A percentile compares a stretch with the other conserved stretches of the same genome.
Evolutionary conservation across 1,140 invertebrate species (phyloP).

Genomic region (Antheraea mylitta): DNA sequence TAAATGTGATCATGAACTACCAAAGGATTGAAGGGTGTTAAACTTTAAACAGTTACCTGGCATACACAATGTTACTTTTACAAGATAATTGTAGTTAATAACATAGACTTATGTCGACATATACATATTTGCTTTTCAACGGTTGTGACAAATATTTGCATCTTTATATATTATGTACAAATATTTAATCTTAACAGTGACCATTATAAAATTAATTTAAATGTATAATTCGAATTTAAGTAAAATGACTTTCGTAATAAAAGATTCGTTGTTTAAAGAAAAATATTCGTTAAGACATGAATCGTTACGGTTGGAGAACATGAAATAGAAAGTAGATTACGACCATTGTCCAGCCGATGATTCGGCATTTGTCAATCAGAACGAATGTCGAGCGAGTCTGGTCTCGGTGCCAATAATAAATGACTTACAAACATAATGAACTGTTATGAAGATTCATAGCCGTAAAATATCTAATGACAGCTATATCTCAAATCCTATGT

Average conservation of each 20-base stretch:
- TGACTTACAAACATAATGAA: slow-evolving; percentile 29
- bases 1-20: no score
- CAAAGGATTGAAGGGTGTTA: no score
- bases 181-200: no score
- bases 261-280: slow-evolving; percentile 5
- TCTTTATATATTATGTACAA: no score
- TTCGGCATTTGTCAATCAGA: slow-evolving; percentile 18
- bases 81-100: background rate
- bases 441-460: slow-evolving; percentile 30
- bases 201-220: no score
- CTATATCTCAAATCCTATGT: slow-evolving; percentile 11
- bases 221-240: no score
- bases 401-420: slow-evolving; percentile 12
- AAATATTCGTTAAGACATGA: slow-evolving; percentile 14
- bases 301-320: slow-evolving; percentile 40
- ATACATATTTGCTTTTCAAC: no score
- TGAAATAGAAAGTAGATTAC: slow-evolving; percentile 54
- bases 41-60: no score
- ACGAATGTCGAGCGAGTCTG: slow-evolving; percentile 5
- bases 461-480: slow-evolving; percentile 24
- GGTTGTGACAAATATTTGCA: no score
- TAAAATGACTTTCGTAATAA: background rate
- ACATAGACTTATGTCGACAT: no score
- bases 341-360: slow-evolving; percentile 27
- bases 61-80: background rate